Evolutionary conservation across 2,797 vertebrate genomes (phyloP), one percentile per base, ranked within the genome.

Genomic region (Tenualosa ilisha): DNA sequence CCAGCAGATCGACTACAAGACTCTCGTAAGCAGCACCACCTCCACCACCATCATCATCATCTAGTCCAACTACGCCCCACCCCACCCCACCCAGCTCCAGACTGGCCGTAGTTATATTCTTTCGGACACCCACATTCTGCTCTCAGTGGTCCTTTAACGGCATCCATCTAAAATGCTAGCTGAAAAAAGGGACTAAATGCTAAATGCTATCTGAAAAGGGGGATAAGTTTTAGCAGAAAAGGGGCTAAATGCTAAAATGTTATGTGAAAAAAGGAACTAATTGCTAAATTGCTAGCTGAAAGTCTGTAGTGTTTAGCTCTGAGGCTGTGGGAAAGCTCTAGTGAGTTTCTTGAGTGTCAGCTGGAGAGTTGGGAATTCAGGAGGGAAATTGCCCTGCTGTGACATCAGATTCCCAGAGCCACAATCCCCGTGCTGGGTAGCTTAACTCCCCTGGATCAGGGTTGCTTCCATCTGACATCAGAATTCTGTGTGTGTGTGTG

Each of bases 1-100:
- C 84, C 98, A 99, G 92, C 98, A 99, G 96, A 99, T 99, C 15
- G 98, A 99, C 96, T 99, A 99, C 93, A 99, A 99, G 94, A 99
- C 96, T 50, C 93, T 99, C 97, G 98, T 99, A 89, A 96, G 97
- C 94, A 37, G 31, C 11, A 72, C 24, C 24, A 6, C 54, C 54
- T 22, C 17, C 17, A 20, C 15, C 54, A 6, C 54, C 22, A 9
- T 22, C 59, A 24, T n/a, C 6, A n/a, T 9, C 22, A n/a, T 61
- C n/a, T n/a, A 24, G 22, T 24, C n/a, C 59, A 63, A 2, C n/a
- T 9, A 7, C n/a, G 11, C 6, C 20, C 54, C 20, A 56, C 0
- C 54, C 51, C 51, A 13, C 50, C 50, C 1, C 17, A 17, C 6
- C 54, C 54, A 6, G 6, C 20, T n/a, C 20, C 59, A 63, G 59